A percentile compares a stretch with the other conserved stretches of the same genome.
Evolutionary conservation across 2,888 invertebrate species (phyloP).

Genomic region (Cylindroiulus punctatus): DNA sequence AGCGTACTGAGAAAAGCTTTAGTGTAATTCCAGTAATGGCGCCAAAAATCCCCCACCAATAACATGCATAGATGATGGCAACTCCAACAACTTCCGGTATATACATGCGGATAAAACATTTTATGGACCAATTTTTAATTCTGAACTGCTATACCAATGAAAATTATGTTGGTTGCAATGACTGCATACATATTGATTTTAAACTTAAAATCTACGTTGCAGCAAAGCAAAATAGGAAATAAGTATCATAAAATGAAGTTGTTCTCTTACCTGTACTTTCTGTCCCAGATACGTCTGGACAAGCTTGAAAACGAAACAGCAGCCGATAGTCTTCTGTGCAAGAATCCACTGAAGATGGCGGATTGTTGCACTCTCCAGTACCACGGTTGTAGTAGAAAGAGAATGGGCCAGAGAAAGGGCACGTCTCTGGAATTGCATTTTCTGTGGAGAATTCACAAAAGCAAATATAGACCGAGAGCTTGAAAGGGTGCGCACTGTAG

Average conservation of each 20-base stretch:
- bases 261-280: conserved; percentile 81
- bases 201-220: too few relatives aligned
- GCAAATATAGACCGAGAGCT: background rate
- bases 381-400: conserved; percentile 93
- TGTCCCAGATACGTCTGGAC: conserved; percentile 88
- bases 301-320: conserved; percentile 91
- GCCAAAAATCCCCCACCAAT: too few relatives aligned
- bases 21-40: too few relatives aligned
- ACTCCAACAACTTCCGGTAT: too few relatives aligned
- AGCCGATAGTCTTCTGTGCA: conserved; percentile 92
- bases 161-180: too few relatives aligned
- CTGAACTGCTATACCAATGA: too few relatives aligned
- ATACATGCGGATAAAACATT: too few relatives aligned
- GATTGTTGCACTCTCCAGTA: conserved; percentile 87
- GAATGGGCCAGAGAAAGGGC: conserved; percentile 90
- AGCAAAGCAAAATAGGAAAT: background rate
- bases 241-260: background rate
- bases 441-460: conserved; percentile 37
- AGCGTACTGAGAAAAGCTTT: too few relatives aligned
- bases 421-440: conserved; percentile 83
- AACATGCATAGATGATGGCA: too few relatives aligned
- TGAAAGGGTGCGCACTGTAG: background rate
- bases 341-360: conserved; percentile 90
- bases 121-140: too few relatives aligned
- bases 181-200: too few relatives aligned